Percentiles rank a stretch among this genome's conserved stretches.
These are phyloP conservation scores for Hartigia nigra DNA, from an alignment of 2,888 invertebrate genomes.

Conservation along the genomic window DNA sequence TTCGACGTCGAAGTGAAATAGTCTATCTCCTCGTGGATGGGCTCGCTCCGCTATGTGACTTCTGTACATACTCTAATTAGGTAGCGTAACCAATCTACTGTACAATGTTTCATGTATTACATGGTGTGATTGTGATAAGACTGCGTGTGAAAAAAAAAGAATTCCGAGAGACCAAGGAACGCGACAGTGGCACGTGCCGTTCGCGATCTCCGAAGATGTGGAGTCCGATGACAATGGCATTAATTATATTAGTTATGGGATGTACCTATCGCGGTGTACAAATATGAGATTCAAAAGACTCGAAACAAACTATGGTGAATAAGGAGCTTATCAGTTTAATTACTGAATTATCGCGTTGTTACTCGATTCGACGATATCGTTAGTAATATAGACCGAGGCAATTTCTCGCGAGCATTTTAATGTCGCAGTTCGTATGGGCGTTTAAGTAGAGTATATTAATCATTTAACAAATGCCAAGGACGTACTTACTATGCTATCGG, in stretches of 20 bases:
- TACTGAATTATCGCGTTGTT: constrained; percentile 43
- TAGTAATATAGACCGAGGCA: constrained; percentile 30
- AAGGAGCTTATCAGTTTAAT: constrained; percentile 49
- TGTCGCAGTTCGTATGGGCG: background rate
- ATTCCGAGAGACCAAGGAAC: constrained; percentile 21
- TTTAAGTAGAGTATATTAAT: background rate
- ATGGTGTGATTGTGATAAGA: constrained; percentile 64
- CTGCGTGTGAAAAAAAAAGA: constrained; percentile 50
- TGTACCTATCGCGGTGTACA: constrained; percentile 51
- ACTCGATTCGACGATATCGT: constrained; percentile 34
- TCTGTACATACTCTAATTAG: constrained; percentile 59
- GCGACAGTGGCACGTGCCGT: constrained; percentile 19
- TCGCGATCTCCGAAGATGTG: constrained; percentile 19
- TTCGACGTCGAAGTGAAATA: constrained; percentile 84
- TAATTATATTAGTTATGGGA: constrained; percentile 24
- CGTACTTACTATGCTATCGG: background rate
- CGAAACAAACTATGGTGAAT: constrained; percentile 43
- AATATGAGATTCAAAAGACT: constrained; percentile 53
- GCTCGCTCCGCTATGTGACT: constrained; percentile 40
- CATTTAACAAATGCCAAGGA: background rate
- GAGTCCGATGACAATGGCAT: constrained; percentile 20
- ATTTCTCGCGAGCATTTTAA: constrained; percentile 6
- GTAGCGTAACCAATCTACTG: constrained; percentile 56
- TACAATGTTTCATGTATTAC: constrained; percentile 62
- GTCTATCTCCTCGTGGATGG: constrained; percentile 40